phyloP scores from a whole-genome alignment of 2,113 vertebrate genomes.

The Cisticola juncidis region DNA sequence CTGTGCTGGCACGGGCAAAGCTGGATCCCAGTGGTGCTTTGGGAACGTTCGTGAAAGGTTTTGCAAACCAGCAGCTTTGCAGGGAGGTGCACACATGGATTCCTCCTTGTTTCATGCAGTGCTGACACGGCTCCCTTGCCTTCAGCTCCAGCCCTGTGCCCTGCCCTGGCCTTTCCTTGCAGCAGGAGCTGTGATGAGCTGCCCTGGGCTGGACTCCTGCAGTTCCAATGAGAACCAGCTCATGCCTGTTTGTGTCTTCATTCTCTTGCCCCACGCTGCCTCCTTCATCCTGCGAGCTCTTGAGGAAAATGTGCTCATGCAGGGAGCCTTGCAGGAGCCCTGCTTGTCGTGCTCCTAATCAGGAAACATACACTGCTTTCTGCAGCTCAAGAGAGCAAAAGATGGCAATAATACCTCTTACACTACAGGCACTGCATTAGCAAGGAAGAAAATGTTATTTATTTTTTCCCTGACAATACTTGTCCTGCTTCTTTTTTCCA shows the following conservation, averaged over 20 bases:
- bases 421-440: neutral
- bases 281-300: neutral
- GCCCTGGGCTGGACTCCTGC: neutral
- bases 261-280: neutral
- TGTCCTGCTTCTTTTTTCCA: neutral
- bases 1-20: fast-evolving
- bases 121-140: neutral
- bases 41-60: neutral
- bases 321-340: neutral
- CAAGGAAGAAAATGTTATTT: neutral
- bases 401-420: neutral
- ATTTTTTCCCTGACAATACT: neutral
- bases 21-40: neutral
- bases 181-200: neutral
- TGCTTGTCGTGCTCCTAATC: neutral
- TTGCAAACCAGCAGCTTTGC: neutral
- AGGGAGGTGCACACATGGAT: neutral
- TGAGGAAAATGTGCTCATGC: neutral
- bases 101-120: fast-evolving
- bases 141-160: neutral
- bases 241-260: neutral
- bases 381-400: neutral
- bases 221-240: neutral
- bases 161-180: neutral
- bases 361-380: neutral